Evolutionary conservation across 2,113 vertebrate species (phyloP).

Genomic region (Aplodontia rufa): DNA sequence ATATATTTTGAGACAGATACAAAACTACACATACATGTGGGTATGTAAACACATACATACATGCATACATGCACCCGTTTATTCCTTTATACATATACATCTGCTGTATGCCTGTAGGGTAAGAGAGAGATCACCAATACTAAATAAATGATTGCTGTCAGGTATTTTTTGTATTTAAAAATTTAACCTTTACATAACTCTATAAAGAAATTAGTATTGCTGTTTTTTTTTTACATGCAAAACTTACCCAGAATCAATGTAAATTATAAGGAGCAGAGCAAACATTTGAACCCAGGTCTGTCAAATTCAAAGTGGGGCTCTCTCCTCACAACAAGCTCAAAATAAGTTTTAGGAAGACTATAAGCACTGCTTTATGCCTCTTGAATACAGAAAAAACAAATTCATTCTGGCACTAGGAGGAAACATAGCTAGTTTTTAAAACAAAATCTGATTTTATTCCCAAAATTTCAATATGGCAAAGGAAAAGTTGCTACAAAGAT

Average conservation of each 20-base stretch:
- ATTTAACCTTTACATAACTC: neutral
- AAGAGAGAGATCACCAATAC: neutral
- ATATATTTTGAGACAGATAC: neutral
- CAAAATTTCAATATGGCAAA: slow-evolving; percentile 78
- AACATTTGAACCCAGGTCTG: slow-evolving; percentile 10
- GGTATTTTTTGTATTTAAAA: neutral
- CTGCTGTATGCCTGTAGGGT: neutral
- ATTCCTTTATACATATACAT: neutral
- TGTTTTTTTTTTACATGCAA: neutral
- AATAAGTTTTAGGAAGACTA: slow-evolving; percentile 24
- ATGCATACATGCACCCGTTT: neutral
- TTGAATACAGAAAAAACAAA: slow-evolving; percentile 40
- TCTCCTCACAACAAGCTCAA: neutral
- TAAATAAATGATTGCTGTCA: neutral
- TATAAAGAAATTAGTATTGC: neutral
- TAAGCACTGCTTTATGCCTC: slow-evolving; percentile 40
- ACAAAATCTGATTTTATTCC: slow-evolving; percentile 76
- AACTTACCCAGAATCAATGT: slow-evolving; percentile 10
- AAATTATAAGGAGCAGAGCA: neutral
- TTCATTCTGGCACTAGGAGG: slow-evolving; percentile 50
- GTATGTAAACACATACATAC: neutral
- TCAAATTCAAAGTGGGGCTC: neutral
- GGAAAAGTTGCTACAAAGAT: slow-evolving; percentile 70
- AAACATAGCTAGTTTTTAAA: slow-evolving; percentile 64
- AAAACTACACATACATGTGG: neutral